Percentiles rank a stretch among this genome's conserved stretches.
These are phyloP conservation scores for Zootoca vivipara DNA, from an alignment of 2,113 vertebrate genomes.

Conservation along the genomic window DNA sequence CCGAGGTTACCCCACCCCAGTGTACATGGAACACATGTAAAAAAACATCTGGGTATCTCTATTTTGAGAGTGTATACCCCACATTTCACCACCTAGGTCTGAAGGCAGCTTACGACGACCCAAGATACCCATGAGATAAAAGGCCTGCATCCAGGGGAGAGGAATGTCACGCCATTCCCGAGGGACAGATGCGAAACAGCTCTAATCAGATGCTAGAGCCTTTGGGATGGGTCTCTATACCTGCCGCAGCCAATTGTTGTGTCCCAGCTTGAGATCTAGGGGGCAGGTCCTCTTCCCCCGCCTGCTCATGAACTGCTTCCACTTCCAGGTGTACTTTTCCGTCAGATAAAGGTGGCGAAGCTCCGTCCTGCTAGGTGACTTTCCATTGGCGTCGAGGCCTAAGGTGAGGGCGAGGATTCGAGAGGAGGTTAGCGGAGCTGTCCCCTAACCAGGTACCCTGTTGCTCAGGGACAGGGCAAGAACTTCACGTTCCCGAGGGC, in stretches of 20 bases:
- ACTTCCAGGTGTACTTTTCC: conserved; percentile 97
- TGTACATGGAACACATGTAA: too few species aligned
- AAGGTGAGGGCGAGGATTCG: background rate
- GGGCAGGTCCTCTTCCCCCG: conserved; percentile 86
- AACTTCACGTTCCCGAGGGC: too few species aligned
- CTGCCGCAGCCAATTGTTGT: conserved; percentile 98
- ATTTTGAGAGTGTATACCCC: too few species aligned
- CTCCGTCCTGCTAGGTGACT: conserved; percentile 87
- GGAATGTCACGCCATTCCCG: too few species aligned
- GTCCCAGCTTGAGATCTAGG: conserved; percentile 92
- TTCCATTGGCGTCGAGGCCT: conserved; percentile 83
- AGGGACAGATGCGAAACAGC: too few species aligned
- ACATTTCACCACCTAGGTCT: too few species aligned
- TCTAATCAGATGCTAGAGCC: background rate
- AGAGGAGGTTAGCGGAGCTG: background rate
- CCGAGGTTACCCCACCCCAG: too few species aligned
- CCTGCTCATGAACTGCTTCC: conserved; percentile 93
- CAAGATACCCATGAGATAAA: too few species aligned
- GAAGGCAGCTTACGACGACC: too few species aligned
- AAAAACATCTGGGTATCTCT: too few species aligned
- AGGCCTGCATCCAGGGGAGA: too few species aligned
- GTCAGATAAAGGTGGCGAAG: conserved; percentile 89
- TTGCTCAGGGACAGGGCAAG: too few species aligned
- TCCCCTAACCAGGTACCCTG: background rate
- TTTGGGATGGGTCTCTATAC: conserved; percentile 59